A percentile compares a stretch with the other conserved stretches of the same genome.
Evolutionary conservation across 2,888 invertebrate genomes (phyloP).

Genomic region (Drosophila pseudotalamancana): DNA sequence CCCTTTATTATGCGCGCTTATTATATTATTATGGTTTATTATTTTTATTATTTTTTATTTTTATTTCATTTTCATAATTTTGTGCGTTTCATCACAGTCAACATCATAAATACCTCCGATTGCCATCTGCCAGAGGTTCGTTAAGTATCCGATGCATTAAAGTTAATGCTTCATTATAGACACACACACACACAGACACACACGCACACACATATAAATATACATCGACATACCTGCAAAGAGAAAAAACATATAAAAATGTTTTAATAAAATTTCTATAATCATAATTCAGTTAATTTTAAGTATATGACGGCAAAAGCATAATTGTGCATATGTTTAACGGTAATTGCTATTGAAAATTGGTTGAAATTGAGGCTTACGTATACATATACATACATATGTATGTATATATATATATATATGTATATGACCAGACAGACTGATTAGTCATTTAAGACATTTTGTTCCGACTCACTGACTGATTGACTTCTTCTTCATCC

Average conservation of each 20-base stretch:
- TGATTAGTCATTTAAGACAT: no score
- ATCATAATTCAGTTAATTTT: constrained; percentile 19
- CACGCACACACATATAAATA: not conserved
- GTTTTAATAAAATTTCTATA: constrained; percentile 50
- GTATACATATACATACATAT: not conserved
- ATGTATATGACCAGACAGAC: not conserved
- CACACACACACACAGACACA: constrained; percentile 1
- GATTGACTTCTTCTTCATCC: not conserved
- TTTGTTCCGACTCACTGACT: no score
- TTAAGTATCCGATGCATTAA: constrained; percentile 43
- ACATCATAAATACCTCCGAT: constrained; percentile 51
- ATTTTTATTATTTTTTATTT: not conserved
- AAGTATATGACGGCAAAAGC: not conserved
- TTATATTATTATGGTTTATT: constrained; percentile 11
- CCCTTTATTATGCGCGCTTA: constrained; percentile 26
- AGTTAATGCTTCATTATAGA: constrained; percentile 45
- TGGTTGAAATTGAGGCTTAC: not conserved
- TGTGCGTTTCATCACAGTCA: constrained; percentile 37
- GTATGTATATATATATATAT: not conserved
- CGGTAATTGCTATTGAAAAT: not conserved
- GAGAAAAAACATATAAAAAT: constrained; percentile 17
- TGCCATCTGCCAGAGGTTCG: constrained; percentile 51
- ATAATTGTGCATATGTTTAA: not conserved
- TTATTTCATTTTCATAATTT: constrained; percentile 28
- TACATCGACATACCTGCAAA: constrained; percentile 47